A percentile compares a stretch with the other conserved stretches of the same genome.
Conservation (phyloP, 2,888 invertebrate genomes). For the Smittia sp. region DNA sequence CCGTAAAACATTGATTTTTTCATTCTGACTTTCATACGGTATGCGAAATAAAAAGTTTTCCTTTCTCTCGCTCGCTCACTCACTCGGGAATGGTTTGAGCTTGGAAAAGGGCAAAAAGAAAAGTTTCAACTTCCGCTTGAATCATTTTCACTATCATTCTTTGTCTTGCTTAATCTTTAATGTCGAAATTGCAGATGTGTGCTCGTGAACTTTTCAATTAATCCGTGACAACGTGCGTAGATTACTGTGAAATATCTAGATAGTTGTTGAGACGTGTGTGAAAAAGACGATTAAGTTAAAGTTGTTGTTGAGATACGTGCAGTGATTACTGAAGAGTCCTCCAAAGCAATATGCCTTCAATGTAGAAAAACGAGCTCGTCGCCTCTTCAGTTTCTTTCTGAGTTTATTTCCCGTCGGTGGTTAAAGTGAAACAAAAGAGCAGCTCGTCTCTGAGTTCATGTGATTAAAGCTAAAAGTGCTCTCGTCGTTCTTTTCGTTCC, state of each 20-base stretch:
- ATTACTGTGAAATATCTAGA: constrained; percentile 7
- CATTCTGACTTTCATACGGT: constrained; percentile 31
- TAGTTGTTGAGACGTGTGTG: background rate
- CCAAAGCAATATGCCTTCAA: constrained; percentile 9
- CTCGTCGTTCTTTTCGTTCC: background rate
- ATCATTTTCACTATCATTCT: background rate
- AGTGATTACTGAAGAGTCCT: background rate
- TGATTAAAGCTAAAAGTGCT: background rate
- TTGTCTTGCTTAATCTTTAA: background rate
- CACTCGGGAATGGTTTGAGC: background rate
- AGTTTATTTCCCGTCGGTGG: background rate
- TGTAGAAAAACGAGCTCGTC: background rate
- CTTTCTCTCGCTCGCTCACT: constrained; percentile 14
- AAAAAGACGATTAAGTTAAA: too few relatives aligned
- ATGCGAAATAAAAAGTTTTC: constrained; percentile 8
- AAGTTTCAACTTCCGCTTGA: background rate
- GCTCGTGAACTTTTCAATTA: constrained; percentile 17
- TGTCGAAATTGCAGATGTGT: constrained; percentile 6
- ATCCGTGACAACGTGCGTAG: constrained; percentile 18
- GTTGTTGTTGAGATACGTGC: too few relatives aligned
- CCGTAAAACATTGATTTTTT: constrained; percentile 40
- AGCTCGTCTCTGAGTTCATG: background rate
- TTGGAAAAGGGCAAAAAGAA: background rate
- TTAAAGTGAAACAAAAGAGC: background rate
- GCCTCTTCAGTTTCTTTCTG: background rate